phyloP scores from a whole-genome alignment of 2,113 vertebrate species.

The Alosa alosa region DNA sequence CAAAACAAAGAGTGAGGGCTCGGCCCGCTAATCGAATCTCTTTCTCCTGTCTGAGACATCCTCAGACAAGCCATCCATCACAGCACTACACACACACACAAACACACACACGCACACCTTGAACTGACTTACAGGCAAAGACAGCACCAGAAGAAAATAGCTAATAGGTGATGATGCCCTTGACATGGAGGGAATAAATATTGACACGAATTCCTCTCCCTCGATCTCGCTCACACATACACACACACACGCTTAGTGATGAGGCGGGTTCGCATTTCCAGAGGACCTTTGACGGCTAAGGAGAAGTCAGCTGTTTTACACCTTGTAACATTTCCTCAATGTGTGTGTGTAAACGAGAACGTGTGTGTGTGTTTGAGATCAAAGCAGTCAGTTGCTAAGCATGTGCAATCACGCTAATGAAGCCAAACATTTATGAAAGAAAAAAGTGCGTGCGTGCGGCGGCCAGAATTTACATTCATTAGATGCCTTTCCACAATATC shows the following conservation, averaged over 20 bases:
- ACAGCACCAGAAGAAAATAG: neutral
- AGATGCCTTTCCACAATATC: conserved; percentile 9
- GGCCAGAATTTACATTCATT: neutral
- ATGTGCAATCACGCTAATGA: neutral
- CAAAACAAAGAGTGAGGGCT: conserved; percentile 7
- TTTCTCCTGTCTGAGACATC: conserved; percentile 3
- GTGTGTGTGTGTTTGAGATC: neutral
- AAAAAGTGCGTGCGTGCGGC: neutral
- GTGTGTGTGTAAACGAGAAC: neutral
- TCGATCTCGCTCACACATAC: neutral
- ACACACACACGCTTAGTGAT: neutral
- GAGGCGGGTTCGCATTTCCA: neutral
- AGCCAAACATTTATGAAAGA: neutral
- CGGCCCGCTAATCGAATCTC: conserved; percentile 13
- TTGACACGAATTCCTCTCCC: neutral
- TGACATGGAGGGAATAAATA: conserved; percentile 9
- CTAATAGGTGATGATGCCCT: conserved; percentile 5
- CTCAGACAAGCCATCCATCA: conserved; percentile 1
- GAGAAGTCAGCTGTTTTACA: neutral
- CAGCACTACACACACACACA: neutral
- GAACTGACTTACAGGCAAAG: neutral
- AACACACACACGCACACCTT: neutral
- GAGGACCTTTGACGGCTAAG: neutral
- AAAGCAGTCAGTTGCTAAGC: neutral
- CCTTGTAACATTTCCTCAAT: neutral